Evolutionary conservation across 2,113 vertebrate genomes (phyloP), one percentile per base, ranked within the genome.

Genomic region (Spermophilus dauricus): DNA sequence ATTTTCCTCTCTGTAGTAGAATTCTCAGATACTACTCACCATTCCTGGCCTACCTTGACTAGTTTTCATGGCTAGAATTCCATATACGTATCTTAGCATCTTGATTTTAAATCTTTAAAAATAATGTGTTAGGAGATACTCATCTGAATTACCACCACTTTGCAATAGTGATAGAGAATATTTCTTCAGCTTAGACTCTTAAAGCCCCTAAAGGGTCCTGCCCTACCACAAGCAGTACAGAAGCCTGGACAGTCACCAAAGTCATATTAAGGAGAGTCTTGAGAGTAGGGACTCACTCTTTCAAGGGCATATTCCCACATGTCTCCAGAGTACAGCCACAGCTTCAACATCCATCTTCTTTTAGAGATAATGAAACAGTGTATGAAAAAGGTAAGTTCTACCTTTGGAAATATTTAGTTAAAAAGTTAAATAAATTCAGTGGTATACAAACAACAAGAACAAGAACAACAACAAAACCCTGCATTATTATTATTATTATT

Each of bases 361-460:
- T 93, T 77, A 48, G 30, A 28, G 7, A 91, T 69, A 91, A 86
- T 92, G 56, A 81, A 92, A 95, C 91, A 81, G 17, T 8, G 22
- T 75, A 77, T 89, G 70, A 91, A 89, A 89, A 91, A 53, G 70
- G 76, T 88, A 87, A 91, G 32, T 26, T 91, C 56, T 77, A 24
- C 77, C 75, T 85, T 85, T 75, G 24, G 48, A 72, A 88, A 95
- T 58, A 88, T 81, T 12, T 85, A 63, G 32, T n/a, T 70, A 88
- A 89, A 95, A 34, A 82, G 20, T 24, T 48, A 93, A 93, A 96
- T 85, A 48, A 89, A 91, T 89, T 81, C 83, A 92, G n/a, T 72
- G 67, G 18, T 86, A 32, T 85, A 42, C 65, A 85, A 69, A 26
- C 18, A 58, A 58, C 56, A 58, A 22, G 20, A 58, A 58, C 56